Conservation (phyloP, 2,797 vertebrate species). For the Gymnoscopelus microlampas region DNA sequence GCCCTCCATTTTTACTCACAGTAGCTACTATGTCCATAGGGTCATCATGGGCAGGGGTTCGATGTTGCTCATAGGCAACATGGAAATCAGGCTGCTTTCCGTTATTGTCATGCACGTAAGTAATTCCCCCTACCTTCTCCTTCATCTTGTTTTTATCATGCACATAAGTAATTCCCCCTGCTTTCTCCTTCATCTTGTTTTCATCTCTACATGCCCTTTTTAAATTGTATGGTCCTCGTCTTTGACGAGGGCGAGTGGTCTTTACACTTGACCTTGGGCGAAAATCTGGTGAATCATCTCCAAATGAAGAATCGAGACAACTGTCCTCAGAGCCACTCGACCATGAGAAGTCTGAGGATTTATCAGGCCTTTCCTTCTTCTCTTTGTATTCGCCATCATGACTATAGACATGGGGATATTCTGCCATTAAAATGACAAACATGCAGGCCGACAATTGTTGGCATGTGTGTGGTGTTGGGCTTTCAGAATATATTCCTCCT, state of each 20-base stretch:
- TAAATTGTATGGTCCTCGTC: too few species aligned
- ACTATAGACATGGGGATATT: slow-evolving; percentile 73
- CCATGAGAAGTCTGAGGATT: neutral
- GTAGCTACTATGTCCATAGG: slow-evolving; percentile 61
- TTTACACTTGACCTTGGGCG: accelerated
- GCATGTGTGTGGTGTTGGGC: slow-evolving; percentile 57
- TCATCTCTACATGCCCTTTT: too few species aligned
- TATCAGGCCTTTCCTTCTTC: slow-evolving; percentile 40
- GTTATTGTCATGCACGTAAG: too few species aligned
- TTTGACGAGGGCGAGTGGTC: too few species aligned
- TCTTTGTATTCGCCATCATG: slow-evolving; percentile 3
- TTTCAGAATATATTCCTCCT: slow-evolving; percentile 72
- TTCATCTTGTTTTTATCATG: too few species aligned
- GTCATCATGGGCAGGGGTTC: slow-evolving; percentile 19
- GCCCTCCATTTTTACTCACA: slow-evolving; percentile 76
- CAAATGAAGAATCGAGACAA: neutral
- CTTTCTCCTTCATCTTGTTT: too few species aligned
- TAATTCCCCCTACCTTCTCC: too few species aligned
- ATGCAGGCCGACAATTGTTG: slow-evolving; percentile 68
- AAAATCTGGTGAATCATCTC: slow-evolving; percentile 11
- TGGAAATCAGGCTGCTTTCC: slow-evolving; percentile 3
- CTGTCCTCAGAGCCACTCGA: slow-evolving; percentile 49
- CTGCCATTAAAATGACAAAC: slow-evolving; percentile 76
- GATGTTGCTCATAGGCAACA: too few species aligned
- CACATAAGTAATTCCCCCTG: too few species aligned